Percentiles rank a stretch among this genome's conserved stretches.
Conservation (phyloP, 2,797 vertebrate genomes). For the Lateolabrax maculatus region DNA sequence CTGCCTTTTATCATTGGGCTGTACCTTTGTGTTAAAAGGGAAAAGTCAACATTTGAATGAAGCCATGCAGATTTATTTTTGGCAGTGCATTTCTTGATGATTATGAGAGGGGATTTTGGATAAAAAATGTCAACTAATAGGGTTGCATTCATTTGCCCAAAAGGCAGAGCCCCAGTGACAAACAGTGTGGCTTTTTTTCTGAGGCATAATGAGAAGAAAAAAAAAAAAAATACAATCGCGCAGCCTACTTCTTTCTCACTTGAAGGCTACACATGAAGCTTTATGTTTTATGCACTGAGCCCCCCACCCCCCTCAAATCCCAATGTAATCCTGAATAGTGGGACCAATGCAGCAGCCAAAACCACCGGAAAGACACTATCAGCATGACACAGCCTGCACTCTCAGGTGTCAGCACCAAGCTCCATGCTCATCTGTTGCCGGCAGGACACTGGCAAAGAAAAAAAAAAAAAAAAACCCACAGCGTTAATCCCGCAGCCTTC, state of each 20-base stretch:
- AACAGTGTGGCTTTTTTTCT: constrained; percentile 27
- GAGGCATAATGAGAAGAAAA: constrained; percentile 5
- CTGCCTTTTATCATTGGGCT: constrained; percentile 40
- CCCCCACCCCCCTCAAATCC: constrained; percentile 26
- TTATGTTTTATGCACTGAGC: constrained; percentile 44
- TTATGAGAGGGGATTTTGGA: constrained; percentile 17
- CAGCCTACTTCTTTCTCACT: constrained; percentile 60
- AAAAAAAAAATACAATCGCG: constrained; percentile 29
- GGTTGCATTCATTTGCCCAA: constrained; percentile 30
- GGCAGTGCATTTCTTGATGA: constrained; percentile 9
- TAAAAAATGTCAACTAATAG: constrained; percentile 25
- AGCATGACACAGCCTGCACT: constrained; percentile 77
- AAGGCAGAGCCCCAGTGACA: constrained; percentile 36
- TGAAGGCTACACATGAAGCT: constrained; percentile 38
- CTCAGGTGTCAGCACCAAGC: constrained; percentile 81
- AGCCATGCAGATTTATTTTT: constrained; percentile 22
- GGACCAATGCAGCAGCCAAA: constrained; percentile 67
- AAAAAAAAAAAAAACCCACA: no score
- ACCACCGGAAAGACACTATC: constrained; percentile 52
- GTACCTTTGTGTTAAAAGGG: constrained; percentile 35
- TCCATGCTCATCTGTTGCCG: constrained; percentile 84
- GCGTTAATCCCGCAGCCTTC: constrained; percentile 69
- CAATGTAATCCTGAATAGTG: constrained; percentile 46
- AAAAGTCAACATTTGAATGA: constrained; percentile 52
- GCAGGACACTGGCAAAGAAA: constrained; percentile 82